These are phyloP conservation scores for Lepidurus arcticus DNA, from an alignment of 1,140 invertebrate genomes.

Conservation along the genomic window DNA sequence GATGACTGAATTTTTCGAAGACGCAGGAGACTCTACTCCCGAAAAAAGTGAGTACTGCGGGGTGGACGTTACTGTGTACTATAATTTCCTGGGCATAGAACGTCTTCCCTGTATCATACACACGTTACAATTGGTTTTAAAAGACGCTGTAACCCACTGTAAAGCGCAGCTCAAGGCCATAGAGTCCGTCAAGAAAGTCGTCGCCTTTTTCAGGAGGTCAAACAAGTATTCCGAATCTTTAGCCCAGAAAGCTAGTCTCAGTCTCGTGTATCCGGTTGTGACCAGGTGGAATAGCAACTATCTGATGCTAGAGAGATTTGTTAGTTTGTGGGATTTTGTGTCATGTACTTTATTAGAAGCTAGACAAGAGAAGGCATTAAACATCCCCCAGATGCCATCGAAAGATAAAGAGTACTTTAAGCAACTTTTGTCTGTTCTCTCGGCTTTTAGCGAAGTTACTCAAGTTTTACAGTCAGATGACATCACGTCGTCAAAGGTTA, in stretches of 20 bases:
- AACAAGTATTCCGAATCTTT: constrained; percentile 12
- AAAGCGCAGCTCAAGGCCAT: not conserved
- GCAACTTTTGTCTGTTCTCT: not conserved
- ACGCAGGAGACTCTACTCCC: no score
- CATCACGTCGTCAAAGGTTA: constrained; percentile 14
- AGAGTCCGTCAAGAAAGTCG: constrained; percentile 17
- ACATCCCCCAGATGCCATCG: constrained; percentile 14
- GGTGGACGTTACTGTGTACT: not conserved
- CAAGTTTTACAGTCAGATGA: not conserved
- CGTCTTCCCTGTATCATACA: constrained; percentile 24
- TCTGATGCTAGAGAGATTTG: constrained; percentile 25
- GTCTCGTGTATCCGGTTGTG: constrained; percentile 19
- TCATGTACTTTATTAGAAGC: constrained; percentile 2
- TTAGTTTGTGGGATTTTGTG: not conserved
- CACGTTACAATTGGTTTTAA: constrained; percentile 26
- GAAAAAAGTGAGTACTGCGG: no score
- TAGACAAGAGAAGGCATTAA: constrained; percentile 2
- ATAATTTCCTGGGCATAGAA: constrained; percentile 12
- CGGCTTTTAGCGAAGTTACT: constrained; percentile 6
- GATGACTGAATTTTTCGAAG: no score
- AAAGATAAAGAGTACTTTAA: constrained; percentile 10
- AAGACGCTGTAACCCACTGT: not conserved
- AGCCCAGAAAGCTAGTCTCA: not conserved
- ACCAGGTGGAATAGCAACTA: constrained; percentile 22
- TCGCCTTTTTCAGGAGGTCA: constrained; percentile 20